Percentiles rank a stretch among this genome's conserved stretches.
Evolutionary conservation across 2,888 invertebrate species (phyloP).

Genomic region (Neocrepidodera transversa): DNA sequence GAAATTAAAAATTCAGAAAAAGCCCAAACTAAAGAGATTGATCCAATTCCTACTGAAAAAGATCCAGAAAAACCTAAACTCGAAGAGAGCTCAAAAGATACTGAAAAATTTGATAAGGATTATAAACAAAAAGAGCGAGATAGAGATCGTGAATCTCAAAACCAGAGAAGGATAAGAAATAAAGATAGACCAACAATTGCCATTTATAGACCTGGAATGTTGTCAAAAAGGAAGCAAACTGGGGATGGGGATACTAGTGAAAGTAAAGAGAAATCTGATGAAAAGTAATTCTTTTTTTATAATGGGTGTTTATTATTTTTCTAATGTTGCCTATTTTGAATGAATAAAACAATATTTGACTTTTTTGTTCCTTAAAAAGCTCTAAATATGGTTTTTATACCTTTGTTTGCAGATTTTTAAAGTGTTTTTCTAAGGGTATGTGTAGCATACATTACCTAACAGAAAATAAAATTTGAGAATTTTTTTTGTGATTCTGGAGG

Average conservation of each 20-base stretch:
- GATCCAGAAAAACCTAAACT: slow-evolving; percentile 27
- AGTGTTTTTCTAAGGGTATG: too few relatives aligned
- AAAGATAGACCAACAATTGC: slow-evolving; percentile 88
- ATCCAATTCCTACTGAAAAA: slow-evolving; percentile 15
- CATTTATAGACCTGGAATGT: slow-evolving; percentile 90
- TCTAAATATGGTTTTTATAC: too few relatives aligned
- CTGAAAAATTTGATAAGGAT: slow-evolving; percentile 19
- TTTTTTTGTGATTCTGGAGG: too few relatives aligned
- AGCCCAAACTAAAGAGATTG: background rate
- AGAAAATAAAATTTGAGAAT: too few relatives aligned
- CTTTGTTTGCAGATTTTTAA: too few relatives aligned
- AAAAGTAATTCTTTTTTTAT: slow-evolving; percentile 15
- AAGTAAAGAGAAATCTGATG: slow-evolving; percentile 34
- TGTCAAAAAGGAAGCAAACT: slow-evolving; percentile 75
- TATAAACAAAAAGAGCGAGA: slow-evolving; percentile 35
- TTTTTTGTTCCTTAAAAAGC: too few relatives aligned
- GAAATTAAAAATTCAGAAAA: slow-evolving; percentile 21
- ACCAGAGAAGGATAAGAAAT: slow-evolving; percentile 64
- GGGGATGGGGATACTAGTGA: slow-evolving; percentile 60
- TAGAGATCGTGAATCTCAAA: slow-evolving; percentile 35
- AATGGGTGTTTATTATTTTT: background rate
- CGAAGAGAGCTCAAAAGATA: slow-evolving; percentile 29
- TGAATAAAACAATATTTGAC: too few relatives aligned
- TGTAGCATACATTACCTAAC: too few relatives aligned
- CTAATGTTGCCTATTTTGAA: background rate